A percentile compares a stretch with the other conserved stretches of the same genome.
These are phyloP conservation scores for Platygyra sinensis DNA, from an alignment of 64 coral and sea anemone species.

Conservation along the genomic window DNA sequence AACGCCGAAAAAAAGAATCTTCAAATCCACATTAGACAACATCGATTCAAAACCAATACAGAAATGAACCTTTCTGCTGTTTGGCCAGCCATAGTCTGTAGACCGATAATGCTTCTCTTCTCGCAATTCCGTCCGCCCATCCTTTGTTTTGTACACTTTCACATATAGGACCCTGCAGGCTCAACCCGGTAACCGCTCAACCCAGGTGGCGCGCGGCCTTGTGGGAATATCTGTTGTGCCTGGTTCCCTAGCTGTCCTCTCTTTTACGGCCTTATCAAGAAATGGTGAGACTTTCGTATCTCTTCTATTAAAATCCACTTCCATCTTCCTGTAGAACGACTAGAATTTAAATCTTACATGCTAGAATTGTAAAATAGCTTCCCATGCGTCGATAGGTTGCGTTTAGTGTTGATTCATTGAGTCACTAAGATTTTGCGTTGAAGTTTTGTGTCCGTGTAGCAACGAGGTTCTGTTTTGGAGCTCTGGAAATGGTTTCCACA, in stretches of 20 bases:
- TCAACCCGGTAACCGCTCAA: too few species aligned
- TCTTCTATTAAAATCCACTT: neutral
- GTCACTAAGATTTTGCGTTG: neutral
- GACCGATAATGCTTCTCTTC: constrained; percentile 92
- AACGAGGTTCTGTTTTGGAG: neutral
- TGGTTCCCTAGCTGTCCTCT: constrained; percentile 76
- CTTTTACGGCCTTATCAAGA: constrained; percentile 79
- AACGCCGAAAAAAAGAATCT: neutral
- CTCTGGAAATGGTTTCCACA: neutral
- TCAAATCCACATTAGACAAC: neutral
- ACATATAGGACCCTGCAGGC: constrained; percentile 22
- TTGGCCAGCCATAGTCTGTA: constrained; percentile 95
- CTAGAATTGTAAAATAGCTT: neutral
- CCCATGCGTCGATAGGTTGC: neutral
- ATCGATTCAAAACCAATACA: neutral
- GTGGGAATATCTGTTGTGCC: constrained; percentile 43
- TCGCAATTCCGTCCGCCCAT: constrained; percentile 99
- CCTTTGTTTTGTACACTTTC: constrained; percentile 33
- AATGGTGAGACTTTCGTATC: constrained; percentile 75
- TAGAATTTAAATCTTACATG: neutral
- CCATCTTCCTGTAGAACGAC: constrained; percentile 1
- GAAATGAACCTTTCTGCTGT: constrained; percentile 74
- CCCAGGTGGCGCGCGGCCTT: neutral
- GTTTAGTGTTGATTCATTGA: neutral
- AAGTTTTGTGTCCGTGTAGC: neutral